A percentile compares a stretch with the other conserved stretches of the same genome.
These are phyloP conservation scores for Atherinosoma microstoma DNA, from an alignment of 2,797 vertebrate species.

Conservation along the genomic window DNA sequence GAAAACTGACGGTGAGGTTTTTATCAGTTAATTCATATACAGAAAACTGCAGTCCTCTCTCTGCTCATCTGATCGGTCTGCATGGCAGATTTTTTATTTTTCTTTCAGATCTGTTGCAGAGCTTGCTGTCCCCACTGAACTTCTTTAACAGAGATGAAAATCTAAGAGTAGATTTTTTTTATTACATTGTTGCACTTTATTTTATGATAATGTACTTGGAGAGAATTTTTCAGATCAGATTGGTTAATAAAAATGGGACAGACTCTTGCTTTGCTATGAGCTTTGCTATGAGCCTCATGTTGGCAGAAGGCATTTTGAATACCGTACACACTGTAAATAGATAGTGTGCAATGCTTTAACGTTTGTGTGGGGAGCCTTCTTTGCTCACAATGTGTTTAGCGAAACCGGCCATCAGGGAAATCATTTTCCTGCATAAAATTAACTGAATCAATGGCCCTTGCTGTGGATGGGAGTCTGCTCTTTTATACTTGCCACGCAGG, in stretches of 20 bases:
- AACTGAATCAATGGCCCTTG: conserved; percentile 84
- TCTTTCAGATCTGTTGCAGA: conserved; percentile 3
- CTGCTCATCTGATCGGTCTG: conserved; percentile 12
- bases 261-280: conserved; percentile 20
- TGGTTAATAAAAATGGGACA: conserved; percentile 37
- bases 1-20: conserved; percentile 91
- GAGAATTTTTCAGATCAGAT: conserved; percentile 29
- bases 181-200: conserved; percentile 31
- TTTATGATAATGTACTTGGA: conserved; percentile 23
- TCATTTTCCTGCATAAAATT: conserved; percentile 85
- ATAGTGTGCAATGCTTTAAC: conserved; percentile 74
- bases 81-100: background rate
- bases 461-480: conserved; percentile 70
- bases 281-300: conserved; percentile 27
- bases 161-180: conserved; percentile 41
- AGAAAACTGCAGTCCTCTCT: conserved; percentile 6
- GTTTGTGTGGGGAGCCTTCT: conserved; percentile 72
- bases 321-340: conserved; percentile 65
- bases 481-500: conserved; percentile 77
- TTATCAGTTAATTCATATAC: conserved; percentile 15
- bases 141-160: conserved; percentile 38
- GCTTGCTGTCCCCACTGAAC: conserved; percentile 6
- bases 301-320: conserved; percentile 53
- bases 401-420: conserved; percentile 82
- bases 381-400: conserved; percentile 67